Base-by-base conservation (phyloP, 2,888 invertebrate species). In the Scaptomyza caliginosa region DNA sequence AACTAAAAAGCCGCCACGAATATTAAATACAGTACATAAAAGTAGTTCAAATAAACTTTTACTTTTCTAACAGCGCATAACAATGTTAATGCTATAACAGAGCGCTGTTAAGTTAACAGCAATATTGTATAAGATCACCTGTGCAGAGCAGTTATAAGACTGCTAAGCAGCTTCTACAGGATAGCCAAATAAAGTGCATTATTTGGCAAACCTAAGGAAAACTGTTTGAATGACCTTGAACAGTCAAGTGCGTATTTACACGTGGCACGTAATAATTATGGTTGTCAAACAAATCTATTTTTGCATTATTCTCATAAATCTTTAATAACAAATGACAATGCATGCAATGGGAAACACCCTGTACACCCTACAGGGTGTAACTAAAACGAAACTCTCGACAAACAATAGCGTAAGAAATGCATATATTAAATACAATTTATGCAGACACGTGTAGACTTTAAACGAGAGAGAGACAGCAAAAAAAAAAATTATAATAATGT, bases 221-320 rank as follows among this genome's bases (percentile, higher is more conserved):
- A n/a, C n/a, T 54, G 16, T 24, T 10, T 1, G 1, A 4, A 4
- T 0, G 23, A 36, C 34, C 13, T 46, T 6, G 11, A 30, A 8
- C n/a, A 11, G 17, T 17, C 7, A 21, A 38, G 13, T n/a, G n/a
- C 13, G 13, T 32, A 16, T n/a, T 10, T 1, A 34, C 34, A 16
- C 34, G 16, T 34, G 16, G 16, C 32, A 32, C 54, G 17, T 24
- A 65, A 43, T 52, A 4, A 17, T 48, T 40, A 24, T 13, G 8
- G 24, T 24, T 58, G 67, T 50, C 59, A 55, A 42, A 51, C 6
- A 21, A 19, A 48, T 34, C 28, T 24, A 34, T 51, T 28, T 32
- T 34, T 50, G 5, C 8, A 68, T 57, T 34, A 56, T 32, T 36
- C 26, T 34, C 40, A 56, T 70, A 72, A 72, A 72, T 70, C 73